Conservation (phyloP, 2,113 vertebrate species). For the Strix uralensis region DNA sequence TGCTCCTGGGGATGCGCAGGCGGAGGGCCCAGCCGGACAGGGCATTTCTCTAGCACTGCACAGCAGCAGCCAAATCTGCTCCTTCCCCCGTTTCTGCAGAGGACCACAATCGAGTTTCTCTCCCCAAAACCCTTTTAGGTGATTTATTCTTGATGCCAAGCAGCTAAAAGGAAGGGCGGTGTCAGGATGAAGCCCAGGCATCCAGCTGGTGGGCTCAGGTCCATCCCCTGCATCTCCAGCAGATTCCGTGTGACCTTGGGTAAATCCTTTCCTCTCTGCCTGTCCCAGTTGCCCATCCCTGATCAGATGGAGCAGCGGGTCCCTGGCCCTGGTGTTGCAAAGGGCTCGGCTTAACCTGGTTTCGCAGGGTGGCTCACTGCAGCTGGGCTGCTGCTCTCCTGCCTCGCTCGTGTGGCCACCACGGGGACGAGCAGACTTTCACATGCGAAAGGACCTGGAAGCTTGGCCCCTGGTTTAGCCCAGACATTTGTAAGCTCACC, state of each 20-base stretch:
- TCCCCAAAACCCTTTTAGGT: neutral
- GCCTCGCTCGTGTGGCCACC: fast-evolving
- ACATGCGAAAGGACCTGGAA: neutral
- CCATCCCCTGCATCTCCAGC: neutral
- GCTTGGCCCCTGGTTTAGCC: neutral
- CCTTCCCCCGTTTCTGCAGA: neutral
- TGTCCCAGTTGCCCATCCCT: neutral
- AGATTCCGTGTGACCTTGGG: neutral
- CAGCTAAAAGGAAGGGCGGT: neutral
- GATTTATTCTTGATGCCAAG: neutral
- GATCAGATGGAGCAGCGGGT: neutral
- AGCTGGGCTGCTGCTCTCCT: neutral
- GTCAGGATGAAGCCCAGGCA: neutral
- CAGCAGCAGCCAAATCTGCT: neutral
- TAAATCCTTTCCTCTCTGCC: neutral
- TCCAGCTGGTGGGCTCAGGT: neutral
- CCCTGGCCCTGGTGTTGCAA: neutral
- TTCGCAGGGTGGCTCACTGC: neutral
- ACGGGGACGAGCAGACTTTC: neutral
- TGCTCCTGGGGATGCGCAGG: fast-evolving
- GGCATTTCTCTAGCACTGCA: neutral
- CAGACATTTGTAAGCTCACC: slow-evolving; percentile 52
- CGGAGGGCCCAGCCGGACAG: neutral
- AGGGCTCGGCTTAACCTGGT: neutral
- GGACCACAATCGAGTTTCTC: neutral